A percentile compares a stretch with the other conserved stretches of the same genome.
phyloP scores from a whole-genome alignment of 2,113 vertebrate genomes.

The Paratilapia polleni region DNA sequence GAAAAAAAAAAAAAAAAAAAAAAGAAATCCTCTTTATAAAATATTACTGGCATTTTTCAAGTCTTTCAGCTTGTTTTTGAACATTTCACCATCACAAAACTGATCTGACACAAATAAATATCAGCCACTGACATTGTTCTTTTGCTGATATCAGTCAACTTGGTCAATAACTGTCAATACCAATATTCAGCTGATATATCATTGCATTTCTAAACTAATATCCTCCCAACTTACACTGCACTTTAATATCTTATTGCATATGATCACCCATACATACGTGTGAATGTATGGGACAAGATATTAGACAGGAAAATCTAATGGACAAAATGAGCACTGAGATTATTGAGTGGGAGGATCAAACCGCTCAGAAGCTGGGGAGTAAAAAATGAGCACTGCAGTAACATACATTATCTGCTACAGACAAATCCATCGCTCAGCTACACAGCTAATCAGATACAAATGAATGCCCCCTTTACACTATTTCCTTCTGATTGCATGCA shows the following conservation, averaged over 20 bases:
- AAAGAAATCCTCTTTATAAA: too few relatives aligned
- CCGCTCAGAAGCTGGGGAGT: conserved; percentile 24
- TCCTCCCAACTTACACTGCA: background rate
- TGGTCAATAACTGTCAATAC: background rate
- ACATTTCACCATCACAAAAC: background rate
- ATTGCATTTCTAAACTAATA: background rate
- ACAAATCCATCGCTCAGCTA: conserved; percentile 18
- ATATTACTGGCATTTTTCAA: too few relatives aligned
- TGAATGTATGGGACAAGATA: background rate
- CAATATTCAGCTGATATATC: background rate
- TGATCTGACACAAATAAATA: background rate
- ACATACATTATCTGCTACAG: conserved; percentile 19
- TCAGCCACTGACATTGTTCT: background rate
- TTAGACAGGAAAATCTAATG: background rate
- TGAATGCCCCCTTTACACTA: conserved; percentile 7
- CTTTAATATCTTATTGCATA: background rate
- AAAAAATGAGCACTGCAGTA: conserved; percentile 18
- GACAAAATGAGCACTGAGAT: conserved; percentile 41
- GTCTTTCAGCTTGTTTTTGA: background rate
- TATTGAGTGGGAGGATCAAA: conserved; percentile 64
- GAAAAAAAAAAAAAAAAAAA: too few relatives aligned
- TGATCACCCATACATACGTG: background rate
- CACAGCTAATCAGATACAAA: conserved; percentile 16
- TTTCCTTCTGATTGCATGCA: conserved; percentile 13
- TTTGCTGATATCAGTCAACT: background rate